These are phyloP conservation scores for Zele albiditarsus DNA, from an alignment of 2,888 invertebrate species.

Conservation along the genomic window DNA sequence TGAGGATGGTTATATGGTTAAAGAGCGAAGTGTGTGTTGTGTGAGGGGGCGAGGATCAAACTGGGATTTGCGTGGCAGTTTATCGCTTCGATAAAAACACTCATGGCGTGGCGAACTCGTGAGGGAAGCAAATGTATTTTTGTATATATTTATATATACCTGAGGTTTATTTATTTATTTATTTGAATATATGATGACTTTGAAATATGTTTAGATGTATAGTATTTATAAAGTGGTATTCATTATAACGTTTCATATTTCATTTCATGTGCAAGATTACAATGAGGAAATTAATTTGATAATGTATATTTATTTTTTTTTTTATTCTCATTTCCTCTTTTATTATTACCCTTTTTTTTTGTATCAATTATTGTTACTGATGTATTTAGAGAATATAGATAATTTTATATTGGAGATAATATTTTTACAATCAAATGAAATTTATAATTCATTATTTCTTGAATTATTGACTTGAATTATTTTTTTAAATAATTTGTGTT, in stretches of 20 bases:
- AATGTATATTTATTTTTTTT: constrained; percentile 1
- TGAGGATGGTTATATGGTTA: background rate
- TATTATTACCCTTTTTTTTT: too few relatives aligned
- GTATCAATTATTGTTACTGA: too few relatives aligned
- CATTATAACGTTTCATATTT: background rate
- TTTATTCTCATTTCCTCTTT: background rate
- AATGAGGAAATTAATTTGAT: background rate
- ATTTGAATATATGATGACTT: background rate
- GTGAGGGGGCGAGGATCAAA: constrained; percentile 26
- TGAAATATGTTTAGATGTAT: background rate
- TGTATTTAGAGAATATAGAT: too few relatives aligned
- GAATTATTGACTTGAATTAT: too few relatives aligned
- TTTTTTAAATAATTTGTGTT: too few relatives aligned
- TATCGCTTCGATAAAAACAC: constrained; percentile 22
- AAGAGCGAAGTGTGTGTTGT: constrained; percentile 6
- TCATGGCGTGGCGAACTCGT: background rate
- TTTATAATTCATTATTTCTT: too few relatives aligned
- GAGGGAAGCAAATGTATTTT: background rate
- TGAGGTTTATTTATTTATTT: background rate
- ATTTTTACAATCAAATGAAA: too few relatives aligned
- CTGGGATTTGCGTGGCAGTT: constrained; percentile 31
- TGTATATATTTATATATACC: background rate
- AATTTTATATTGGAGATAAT: too few relatives aligned
- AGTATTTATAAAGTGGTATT: background rate
- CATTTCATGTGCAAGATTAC: background rate